Base-by-base conservation (phyloP, 2,113 vertebrate species). In the Oophaga pumilio region DNA sequence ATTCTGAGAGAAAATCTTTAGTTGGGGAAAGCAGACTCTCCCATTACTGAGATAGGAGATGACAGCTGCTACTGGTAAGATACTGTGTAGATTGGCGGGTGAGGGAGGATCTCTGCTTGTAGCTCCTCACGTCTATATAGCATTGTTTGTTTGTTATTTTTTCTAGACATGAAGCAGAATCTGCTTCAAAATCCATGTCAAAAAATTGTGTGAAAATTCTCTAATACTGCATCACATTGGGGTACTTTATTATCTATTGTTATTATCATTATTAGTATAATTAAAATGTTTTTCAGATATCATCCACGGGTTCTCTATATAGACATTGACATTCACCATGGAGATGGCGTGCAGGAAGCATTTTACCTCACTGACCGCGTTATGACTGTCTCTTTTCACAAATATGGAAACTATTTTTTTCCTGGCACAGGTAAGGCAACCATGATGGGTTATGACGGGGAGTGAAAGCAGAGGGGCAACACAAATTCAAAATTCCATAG, bases 381-480 rank as follows among this genome's bases (percentile, higher is more conserved):
- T 91, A 99, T 99, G 98, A 99, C 98, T 0, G 98, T 99, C 77
- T 99, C 98, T n/a, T 99, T 99, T 90, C 98, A 99, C 93, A 99
- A 99, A 92, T 99, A 99, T 0, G 98, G 98, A 52, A 99, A 99
- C 93, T 99, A 99, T 89, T 99, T 99, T 91, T 99, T 99, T 43
- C 98, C 98, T 62, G 98, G 98, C 49, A 99, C 98, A 91, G 98
- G 98, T 99, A 77, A 89, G 81, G 5, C 24, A 24, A 15, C 50
- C 1, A 6, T 24, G 74, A 14, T 43, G 17, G 12, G 11, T n/a
- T 22, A 11, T 24, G n/a, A 26, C n/a, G 33, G 5, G 3, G 1
- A n/a, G 66, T 68, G 20, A 24, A 22, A 20, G 22, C 66, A n/a
- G 66, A 68, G 22, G 11, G 9, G 11, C 4, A 14, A 73, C 13